A percentile compares a stretch with the other conserved stretches of the same genome.
phyloP scores from a whole-genome alignment of 2,888 invertebrate species.

The Zhuqinia jingwanae region DNA sequence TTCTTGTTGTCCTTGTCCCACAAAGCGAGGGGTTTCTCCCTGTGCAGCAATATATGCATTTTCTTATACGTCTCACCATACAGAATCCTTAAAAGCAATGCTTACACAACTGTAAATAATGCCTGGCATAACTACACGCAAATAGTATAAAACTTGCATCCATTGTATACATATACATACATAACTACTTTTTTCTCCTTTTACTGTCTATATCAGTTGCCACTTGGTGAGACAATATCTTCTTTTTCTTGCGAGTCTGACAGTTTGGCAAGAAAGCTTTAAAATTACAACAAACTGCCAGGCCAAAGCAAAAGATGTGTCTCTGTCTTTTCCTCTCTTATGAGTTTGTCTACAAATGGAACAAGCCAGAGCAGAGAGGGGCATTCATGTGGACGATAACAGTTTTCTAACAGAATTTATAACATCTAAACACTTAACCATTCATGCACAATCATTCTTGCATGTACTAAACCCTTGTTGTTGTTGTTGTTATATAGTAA shows the following conservation, averaged over 20 bases:
- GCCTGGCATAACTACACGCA: background rate
- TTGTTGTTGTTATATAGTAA: too few relatives aligned
- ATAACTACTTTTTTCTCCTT: constrained; percentile 18
- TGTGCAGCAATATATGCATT: background rate
- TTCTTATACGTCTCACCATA: background rate
- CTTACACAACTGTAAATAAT: background rate
- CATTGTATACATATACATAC: background rate
- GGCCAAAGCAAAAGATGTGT: constrained; percentile 36
- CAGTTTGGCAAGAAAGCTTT: constrained; percentile 71
- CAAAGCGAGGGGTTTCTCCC: background rate
- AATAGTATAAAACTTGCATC: background rate
- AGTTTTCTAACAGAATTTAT: constrained; percentile 58
- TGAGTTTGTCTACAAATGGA: background rate
- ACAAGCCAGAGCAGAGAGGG: background rate
- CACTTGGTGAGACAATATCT: constrained; percentile 65
- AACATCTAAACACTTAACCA: constrained; percentile 42
- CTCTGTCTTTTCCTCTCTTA: background rate
- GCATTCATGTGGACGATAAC: constrained; percentile 51
- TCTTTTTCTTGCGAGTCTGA: constrained; percentile 59
- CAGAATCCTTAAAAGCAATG: background rate
- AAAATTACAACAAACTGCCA: constrained; percentile 51
- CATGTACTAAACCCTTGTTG: constrained; percentile 6
- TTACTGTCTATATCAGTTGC: constrained; percentile 57
- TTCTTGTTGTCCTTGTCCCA: background rate
- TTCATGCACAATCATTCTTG: constrained; percentile 51